Base-by-base conservation (phyloP, 2,113 vertebrate genomes). In the Nycticebus coucang region DNA sequence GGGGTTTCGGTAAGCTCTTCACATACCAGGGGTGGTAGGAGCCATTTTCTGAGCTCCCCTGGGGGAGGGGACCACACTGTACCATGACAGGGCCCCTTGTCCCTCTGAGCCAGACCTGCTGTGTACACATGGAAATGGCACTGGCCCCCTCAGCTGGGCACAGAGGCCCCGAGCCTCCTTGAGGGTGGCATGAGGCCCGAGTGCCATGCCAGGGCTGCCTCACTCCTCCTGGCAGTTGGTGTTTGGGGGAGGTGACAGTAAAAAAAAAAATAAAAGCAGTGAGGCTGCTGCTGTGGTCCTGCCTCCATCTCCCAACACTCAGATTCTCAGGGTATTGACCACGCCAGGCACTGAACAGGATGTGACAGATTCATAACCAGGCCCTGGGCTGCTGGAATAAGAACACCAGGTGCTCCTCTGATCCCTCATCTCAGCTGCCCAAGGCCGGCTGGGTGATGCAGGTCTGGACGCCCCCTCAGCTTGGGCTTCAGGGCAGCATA, bases 331-430 rank as follows among this genome's bases (percentile, higher is more conserved):
- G 97, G 97, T 97, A 89, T 97, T 75, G 95, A 95, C 98, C 79
- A 71, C 55, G 77, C 97, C 97, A 92, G 96, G 96, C 97, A 91
- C 97, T 97, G 95, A 97, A 95, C 96, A 89, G 87, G 91, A 96
- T 94, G 87, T 93, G 86, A 88, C 7, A 95, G 96, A 95, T 97
- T 97, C 96, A 91, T 95, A 96, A 97, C 97, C 96, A 72, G 75
- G 96, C 93, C 98, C 97, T 96, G 96, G 95, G 98, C 98, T 98
- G 98, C 98, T 98, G 97, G 98, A 98, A 96, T 74, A 14, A 97
- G 97, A 97, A 96, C 96, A 97, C 98, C 97, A 97, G 97, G 98
- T 30, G 1, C 2, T 33, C 74, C 15, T 37, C 72, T 24, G 1
- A 45, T 41, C 74, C 74, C 71, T 41, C 35, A 0, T 50, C 26